These are phyloP conservation scores for Salarias fasciatus DNA, from an alignment of 2,797 vertebrate species.

Conservation along the genomic window DNA sequence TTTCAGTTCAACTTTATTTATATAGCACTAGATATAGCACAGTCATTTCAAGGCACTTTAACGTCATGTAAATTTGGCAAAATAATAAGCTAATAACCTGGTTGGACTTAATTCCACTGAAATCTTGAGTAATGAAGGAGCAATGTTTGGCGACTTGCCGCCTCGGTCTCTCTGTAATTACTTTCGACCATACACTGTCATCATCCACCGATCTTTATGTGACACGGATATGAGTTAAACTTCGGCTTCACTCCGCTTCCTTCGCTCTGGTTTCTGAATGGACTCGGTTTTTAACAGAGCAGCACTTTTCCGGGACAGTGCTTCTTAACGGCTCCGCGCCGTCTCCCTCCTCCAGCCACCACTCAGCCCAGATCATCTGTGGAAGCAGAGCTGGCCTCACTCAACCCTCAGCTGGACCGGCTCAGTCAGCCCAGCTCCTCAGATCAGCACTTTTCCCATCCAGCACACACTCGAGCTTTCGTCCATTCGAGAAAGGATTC, in stretches of 20 bases:
- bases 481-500: neutral
- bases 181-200: too few species aligned
- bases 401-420: conserved; percentile 21
- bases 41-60: too few species aligned
- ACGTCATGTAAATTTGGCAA: too few species aligned
- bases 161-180: too few species aligned
- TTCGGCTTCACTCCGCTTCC: neutral
- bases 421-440: conserved; percentile 38
- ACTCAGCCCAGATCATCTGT: conserved; percentile 11
- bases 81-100: too few species aligned
- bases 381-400: conserved; percentile 2
- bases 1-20: too few species aligned
- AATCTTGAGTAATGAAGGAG: too few species aligned
- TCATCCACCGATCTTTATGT: conserved; percentile 1
- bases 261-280: conserved; percentile 10
- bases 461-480: conserved; percentile 3
- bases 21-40: too few species aligned
- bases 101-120: too few species aligned
- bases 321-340: conserved; percentile 25
- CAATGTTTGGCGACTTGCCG: too few species aligned
- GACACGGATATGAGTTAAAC: neutral
- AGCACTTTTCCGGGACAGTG: conserved; percentile 40
- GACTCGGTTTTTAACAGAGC: conserved; percentile 16
- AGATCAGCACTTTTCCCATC: conserved; percentile 37
- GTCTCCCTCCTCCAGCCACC: conserved; percentile 2